A percentile compares a stretch with the other conserved stretches of the same genome.
Evolutionary conservation across 1,140 invertebrate genomes (phyloP).

Genomic region (Teleogryllus occipitalis): DNA sequence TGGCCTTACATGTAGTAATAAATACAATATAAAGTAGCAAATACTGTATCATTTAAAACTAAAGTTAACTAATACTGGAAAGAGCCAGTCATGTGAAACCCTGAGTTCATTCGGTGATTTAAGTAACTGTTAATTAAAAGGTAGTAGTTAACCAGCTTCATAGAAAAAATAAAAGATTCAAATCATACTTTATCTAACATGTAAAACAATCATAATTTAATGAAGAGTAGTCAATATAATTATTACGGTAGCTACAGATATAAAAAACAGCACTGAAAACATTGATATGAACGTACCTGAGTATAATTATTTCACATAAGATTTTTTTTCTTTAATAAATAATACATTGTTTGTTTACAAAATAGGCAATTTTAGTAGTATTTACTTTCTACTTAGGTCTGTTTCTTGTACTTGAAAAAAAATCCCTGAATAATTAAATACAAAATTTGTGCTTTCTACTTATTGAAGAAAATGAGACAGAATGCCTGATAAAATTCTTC

Average conservation of each 20-base stretch:
- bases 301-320: background rate
- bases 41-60: constrained; percentile 2
- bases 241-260: too few relatives aligned
- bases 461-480: background rate
- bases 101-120: background rate
- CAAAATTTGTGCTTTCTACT: background rate
- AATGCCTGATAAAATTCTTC: background rate
- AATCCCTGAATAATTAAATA: background rate
- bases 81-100: background rate
- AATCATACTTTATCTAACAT: too few relatives aligned
- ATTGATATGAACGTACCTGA: background rate
- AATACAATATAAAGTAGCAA: background rate
- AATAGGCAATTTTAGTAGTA: background rate
- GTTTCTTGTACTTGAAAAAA: background rate
- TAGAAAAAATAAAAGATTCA: too few relatives aligned
- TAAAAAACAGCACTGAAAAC: background rate
- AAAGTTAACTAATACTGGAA: background rate
- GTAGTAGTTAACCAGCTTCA: too few relatives aligned
- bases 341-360: background rate
- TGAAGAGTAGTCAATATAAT: background rate
- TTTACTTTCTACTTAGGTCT: background rate
- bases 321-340: background rate
- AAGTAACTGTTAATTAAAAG: background rate
- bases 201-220: background rate
- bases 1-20: background rate